Base-by-base conservation (phyloP, 2,888 invertebrate species). In the Ormia ochracea region DNA sequence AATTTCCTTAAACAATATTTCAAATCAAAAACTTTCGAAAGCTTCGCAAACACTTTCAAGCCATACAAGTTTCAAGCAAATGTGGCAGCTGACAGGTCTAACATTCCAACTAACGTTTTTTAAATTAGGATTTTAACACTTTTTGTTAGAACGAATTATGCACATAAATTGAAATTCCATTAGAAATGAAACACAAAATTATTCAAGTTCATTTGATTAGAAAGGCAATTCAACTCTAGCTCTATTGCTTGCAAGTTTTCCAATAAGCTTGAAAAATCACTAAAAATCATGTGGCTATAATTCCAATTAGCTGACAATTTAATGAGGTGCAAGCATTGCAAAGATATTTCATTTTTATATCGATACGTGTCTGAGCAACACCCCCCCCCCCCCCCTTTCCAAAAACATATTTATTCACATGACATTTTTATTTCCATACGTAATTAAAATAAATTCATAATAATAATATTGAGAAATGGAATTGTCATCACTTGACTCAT, bases 401-500 rank as follows among this genome's bases (percentile, higher is more conserved):
- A 33, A 31, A 31, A 54, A 73, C 63, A 19, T 54, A n/a, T 63
- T 33, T 19, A 63, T 54, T 73, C 56, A 50, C 65, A 58, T 59
- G 38, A 58, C 38, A 74, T 36, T 74, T 66, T 66, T 50, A 17
- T 66, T n/a, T n/a, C n/a, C n/a, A n/a, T n/a, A n/a, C n/a, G 58
- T 66, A 74, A 74, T 66, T 48, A 52, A 61, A 78, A 59, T 36
- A 54, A 63, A 66, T 23, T 66, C 50, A 21, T 56, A 48, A 63
- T 54, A n/a, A n/a, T n/a, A 54, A 76, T 45, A 63, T 26, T 41
- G 43, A 52, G 31, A 65, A 79, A 74, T 48, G 50, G 56, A 72
- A 68, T 58, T 73, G 76, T 80, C 75, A 75, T 38, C 80, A 68
- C 72, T 72, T 70, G 56, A 75, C 48, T 61, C 59, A 68, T 72